These are phyloP conservation scores for Carettochelys insculpta DNA, from an alignment of 2,113 vertebrate species.

Conservation along the genomic window DNA sequence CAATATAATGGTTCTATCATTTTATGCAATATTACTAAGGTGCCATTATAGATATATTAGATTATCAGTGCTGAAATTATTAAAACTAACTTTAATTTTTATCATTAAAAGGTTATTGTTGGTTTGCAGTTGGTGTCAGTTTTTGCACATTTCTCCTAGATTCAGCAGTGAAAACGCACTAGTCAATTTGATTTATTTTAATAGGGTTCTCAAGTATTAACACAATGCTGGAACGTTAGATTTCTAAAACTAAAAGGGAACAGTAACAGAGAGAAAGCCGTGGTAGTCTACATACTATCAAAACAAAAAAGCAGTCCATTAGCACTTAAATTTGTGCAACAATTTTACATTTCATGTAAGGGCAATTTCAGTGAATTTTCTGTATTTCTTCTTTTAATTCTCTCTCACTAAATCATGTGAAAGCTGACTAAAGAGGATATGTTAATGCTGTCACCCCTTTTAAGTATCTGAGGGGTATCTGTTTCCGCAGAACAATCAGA, in stretches of 20 bases:
- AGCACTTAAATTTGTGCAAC: accelerated
- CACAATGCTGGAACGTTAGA: neutral
- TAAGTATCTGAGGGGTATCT: no score
- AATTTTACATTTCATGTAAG: neutral
- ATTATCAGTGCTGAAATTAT: neutral
- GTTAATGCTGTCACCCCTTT: neutral
- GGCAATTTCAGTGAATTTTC: neutral
- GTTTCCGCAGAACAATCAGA: no score
- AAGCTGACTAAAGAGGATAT: neutral
- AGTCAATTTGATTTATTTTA: neutral
- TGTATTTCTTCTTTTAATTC: neutral
- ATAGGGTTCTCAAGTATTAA: neutral
- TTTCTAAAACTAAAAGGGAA: neutral
- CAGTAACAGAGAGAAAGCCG: no score
- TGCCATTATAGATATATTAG: no score
- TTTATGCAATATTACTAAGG: neutral
- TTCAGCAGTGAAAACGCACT: neutral
- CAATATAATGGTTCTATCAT: neutral
- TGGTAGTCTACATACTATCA: no score
- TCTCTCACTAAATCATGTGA: neutral
- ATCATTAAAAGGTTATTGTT: neutral
- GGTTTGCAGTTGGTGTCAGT: neutral
- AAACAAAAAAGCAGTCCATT: no score
- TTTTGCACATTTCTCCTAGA: neutral
- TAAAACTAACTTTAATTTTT: neutral